Evolutionary conservation across 2,888 invertebrate species (phyloP).

Genomic region (Scrobipalpa atriplicella): DNA sequence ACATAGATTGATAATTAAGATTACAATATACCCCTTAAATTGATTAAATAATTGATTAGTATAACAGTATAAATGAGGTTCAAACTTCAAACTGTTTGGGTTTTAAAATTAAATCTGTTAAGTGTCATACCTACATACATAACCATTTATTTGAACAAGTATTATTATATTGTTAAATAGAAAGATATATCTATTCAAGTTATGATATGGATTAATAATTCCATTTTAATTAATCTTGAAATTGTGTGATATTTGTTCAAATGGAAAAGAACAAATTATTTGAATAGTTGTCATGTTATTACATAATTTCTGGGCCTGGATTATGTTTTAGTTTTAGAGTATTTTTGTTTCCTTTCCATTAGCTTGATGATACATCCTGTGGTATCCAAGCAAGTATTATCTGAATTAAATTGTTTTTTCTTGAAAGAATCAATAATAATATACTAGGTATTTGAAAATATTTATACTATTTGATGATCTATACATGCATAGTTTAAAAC

Average conservation of each 20-base stretch:
- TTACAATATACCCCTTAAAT: conserved; percentile 35
- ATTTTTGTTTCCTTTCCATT: not conserved
- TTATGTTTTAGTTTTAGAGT: not conserved
- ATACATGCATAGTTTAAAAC: conserved; percentile 45
- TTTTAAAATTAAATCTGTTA: conserved; percentile 21
- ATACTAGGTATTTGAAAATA: not conserved
- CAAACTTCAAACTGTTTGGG: conserved; percentile 12
- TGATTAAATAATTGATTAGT: conserved; percentile 23
- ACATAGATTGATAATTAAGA: conserved; percentile 32
- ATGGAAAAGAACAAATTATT: conserved; percentile 31
- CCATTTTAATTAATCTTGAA: conserved; percentile 26
- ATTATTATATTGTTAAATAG: conserved; percentile 27
- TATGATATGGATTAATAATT: not conserved
- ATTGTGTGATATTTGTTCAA: conserved; percentile 34
- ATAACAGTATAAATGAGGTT: conserved; percentile 23
- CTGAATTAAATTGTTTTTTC: not conserved
- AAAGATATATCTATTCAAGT: conserved; percentile 6
- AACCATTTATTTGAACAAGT: conserved; percentile 23
- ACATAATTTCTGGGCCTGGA: not conserved
- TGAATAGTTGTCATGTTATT: not conserved
- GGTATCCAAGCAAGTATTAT: not conserved
- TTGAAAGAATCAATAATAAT: not conserved
- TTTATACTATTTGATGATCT: not conserved
- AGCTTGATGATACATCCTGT: not conserved
- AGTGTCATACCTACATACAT: conserved; percentile 27